Conservation (phyloP, 2,797 vertebrate genomes). For the Hafferia zeledoni region DNA sequence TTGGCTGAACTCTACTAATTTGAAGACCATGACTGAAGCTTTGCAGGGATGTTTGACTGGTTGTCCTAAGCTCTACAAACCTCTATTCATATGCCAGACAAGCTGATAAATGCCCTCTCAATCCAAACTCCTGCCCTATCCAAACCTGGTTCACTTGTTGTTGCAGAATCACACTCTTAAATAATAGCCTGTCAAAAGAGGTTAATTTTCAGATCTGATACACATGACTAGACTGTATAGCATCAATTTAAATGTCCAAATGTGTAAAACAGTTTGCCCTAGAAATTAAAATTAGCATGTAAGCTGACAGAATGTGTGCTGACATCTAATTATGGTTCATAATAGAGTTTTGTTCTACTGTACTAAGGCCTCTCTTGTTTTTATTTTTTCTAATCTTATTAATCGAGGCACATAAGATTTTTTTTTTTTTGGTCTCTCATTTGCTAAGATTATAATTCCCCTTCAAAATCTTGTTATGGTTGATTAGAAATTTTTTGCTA, state of each 20-base stretch:
- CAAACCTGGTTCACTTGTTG: background rate
- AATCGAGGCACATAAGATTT: background rate
- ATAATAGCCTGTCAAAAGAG: conserved; percentile 22
- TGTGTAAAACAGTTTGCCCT: background rate
- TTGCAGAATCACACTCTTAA: background rate
- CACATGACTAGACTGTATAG: background rate
- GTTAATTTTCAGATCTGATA: conserved; percentile 23
- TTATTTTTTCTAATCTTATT: background rate
- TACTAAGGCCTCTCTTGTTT: background rate
- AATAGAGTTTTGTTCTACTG: background rate
- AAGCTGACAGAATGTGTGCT: background rate
- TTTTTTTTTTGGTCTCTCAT: background rate
- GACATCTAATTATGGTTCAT: conserved; percentile 2
- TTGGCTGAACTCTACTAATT: background rate
- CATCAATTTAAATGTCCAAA: conserved; percentile 31
- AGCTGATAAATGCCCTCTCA: background rate
- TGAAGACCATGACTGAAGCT: background rate
- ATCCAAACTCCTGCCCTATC: background rate
- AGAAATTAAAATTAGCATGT: conserved; percentile 16
- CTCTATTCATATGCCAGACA: background rate
- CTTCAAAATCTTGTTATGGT: background rate
- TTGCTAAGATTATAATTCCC: background rate
- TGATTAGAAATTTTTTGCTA: background rate
- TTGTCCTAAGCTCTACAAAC: background rate
- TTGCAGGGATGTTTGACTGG: background rate